Base-by-base conservation (phyloP, 2,888 invertebrate species). In the Ditylenchus weischeri region DNA sequence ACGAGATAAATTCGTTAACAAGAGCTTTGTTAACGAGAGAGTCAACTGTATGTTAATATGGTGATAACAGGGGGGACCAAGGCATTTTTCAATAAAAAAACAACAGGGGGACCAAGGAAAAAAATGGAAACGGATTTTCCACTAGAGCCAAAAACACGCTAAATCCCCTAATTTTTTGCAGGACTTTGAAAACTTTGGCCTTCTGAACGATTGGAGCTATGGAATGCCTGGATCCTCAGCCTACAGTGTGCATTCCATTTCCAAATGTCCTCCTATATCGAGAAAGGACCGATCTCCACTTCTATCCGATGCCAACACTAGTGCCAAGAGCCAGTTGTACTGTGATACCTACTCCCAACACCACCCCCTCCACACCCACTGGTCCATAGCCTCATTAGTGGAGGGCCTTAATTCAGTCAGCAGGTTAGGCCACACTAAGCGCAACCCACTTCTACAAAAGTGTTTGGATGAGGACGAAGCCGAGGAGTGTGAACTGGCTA, bases 331-430 rank as follows among this genome's bases (percentile, higher is more conserved):
- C 43, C 66, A 68, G 43, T 21, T 68, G 23, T 29, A 35, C 36
- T 68, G 66, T 50, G 68, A 47, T 54, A 54, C 61, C 19, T 59
- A 68, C 57, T 67, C 67, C 5, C 67, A 66, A 5, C 67, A 67
- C n/a, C 67, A 67, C 47, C 54, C 67, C 19, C 66, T 67, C 0
- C 67, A 67, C 49, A 68, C n/a, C 38, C 38, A 70, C 13, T 67
- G 67, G 67, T 21, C 69, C 8, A 29, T 67, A 35, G 66, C 21
- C 7, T 54, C 47, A 15, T 23, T 68, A 18, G 29, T 68, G 19
- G 70, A 68, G 21, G 68, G 68, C 19, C 36, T 68, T n/a, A 13
- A 36, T 21, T 54, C 69, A 2, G 36, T 70, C 47, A 15, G 43
- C 15, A 43, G 58, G 4, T 57, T 68, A 19, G 57, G 68, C 23